Evolutionary conservation across 2,888 invertebrate genomes (phyloP), one percentile per base, ranked within the genome.

Genomic region (Pinctada fucata): DNA sequence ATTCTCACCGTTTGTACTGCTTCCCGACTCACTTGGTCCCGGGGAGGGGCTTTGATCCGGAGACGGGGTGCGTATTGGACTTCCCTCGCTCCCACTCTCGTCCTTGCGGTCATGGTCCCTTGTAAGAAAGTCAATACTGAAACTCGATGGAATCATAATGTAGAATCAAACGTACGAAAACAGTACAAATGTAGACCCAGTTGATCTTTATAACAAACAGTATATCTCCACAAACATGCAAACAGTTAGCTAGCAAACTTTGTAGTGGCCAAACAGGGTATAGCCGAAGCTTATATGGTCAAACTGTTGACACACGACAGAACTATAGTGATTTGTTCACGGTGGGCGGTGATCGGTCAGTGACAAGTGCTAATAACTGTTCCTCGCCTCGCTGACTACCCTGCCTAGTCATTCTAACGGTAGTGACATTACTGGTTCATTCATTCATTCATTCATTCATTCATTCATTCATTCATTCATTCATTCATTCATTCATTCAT

Each of bases 121-220:
- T 3, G 84, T 83, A 10, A 84, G 69, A 63, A 75, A 86, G 48
- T 86, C 84, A 45, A 86, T 86, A 71, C 83, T 82, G 72, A 84
- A 84, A 3, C 83, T 68, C 52, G 75, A 67, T 13, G 72, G 72
- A 47, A 79, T 79, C 79, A 79, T 79, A 10, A 58, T 58, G 58
- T 31, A 31, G 31, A 31, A 13, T 58, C 58, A n/a, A n/a, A n/a
- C n/a, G n/a, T n/a, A n/a, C n/a, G n/a, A n/a, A n/a, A n/a, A n/a
- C n/a, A 6, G 13, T 13, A 58, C 0, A 58, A 58, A 58, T 58
- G 13, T 58, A 31, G 31, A 1, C 58, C 58, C 6, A 58, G 13
- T 58, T 6, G 31, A 31, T 31, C 31, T 31, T 31, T 31, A 31
- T 31, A 31, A 31, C 31, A 31, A 31, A 31, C 31, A 31, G 31